Conservation (phyloP, 2,888 invertebrate genomes). For the Hemaris fuciformis region DNA sequence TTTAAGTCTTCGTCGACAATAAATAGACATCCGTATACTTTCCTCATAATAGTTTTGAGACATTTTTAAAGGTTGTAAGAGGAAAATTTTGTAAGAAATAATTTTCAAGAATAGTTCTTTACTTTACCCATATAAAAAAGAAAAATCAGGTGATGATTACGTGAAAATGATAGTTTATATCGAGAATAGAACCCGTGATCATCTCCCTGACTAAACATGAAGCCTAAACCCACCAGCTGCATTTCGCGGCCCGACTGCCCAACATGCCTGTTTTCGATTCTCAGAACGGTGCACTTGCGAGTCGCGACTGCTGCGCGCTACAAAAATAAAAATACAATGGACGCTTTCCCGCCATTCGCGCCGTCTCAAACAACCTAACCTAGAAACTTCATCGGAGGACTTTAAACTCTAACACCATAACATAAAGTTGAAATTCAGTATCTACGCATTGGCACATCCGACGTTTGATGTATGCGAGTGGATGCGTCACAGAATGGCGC, state of each 20-base stretch:
- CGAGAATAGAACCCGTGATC: background rate
- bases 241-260: constrained; percentile 38
- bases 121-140: too few relatives aligned
- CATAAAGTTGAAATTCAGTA: constrained; percentile 38
- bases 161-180: background rate
- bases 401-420: constrained; percentile 23
- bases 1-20: too few relatives aligned
- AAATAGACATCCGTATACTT: too few relatives aligned
- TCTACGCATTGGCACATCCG: constrained; percentile 34
- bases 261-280: constrained; percentile 60
- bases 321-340: constrained; percentile 70
- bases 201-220: constrained; percentile 14
- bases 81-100: too few relatives aligned
- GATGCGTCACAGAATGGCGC: constrained; percentile 69
- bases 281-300: constrained; percentile 68
- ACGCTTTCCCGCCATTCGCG: constrained; percentile 64
- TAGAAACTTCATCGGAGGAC: constrained; percentile 27
- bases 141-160: too few relatives aligned
- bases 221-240: constrained; percentile 37
- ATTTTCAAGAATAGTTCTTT: too few relatives aligned
- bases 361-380: constrained; percentile 38
- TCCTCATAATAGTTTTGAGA: too few relatives aligned
- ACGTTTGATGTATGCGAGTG: constrained; percentile 39
- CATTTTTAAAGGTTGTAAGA: too few relatives aligned
- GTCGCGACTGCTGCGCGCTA: constrained; percentile 50